Conservation (phyloP, 2,113 vertebrate genomes). For the Ptilorrhoa leucosticta region DNA sequence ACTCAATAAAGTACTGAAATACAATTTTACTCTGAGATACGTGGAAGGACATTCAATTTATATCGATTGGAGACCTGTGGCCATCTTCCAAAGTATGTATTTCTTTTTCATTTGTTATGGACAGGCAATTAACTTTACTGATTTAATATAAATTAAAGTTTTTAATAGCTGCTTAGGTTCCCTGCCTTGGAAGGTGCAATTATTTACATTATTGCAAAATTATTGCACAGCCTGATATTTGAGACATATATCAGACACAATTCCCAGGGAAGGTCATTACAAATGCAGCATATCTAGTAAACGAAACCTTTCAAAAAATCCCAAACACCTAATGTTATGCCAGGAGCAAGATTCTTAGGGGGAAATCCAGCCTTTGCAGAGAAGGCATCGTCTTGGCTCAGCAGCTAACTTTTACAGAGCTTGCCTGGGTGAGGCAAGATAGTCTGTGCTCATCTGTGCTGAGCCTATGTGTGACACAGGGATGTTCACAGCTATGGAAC, state of each 20-base stretch:
- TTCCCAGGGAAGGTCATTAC: neutral
- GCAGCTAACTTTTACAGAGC: neutral
- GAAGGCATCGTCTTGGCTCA: fast-evolving
- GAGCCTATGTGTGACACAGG: neutral
- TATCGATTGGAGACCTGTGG: neutral
- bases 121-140: slow-evolving; percentile 26
- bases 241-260: neutral
- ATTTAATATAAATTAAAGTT: slow-evolving; percentile 16
- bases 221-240: neutral
- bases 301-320: neutral
- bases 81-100: slow-evolving; percentile 8
- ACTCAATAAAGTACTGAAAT: neutral
- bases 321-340: neutral
- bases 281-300: neutral
- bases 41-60: slow-evolving; percentile 13
- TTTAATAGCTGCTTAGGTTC: neutral
- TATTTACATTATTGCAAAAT: slow-evolving; percentile 16
- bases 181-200: neutral
- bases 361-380: neutral
- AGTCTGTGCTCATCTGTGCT: neutral
- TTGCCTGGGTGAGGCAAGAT: neutral
- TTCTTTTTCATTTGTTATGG: slow-evolving; percentile 7
- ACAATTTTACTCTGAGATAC: neutral
- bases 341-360: neutral
- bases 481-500: neutral